Percentiles rank a stretch among this genome's conserved stretches.
Evolutionary conservation across 1,140 invertebrate genomes (phyloP).

Genomic region (Drosophila sp.): DNA sequence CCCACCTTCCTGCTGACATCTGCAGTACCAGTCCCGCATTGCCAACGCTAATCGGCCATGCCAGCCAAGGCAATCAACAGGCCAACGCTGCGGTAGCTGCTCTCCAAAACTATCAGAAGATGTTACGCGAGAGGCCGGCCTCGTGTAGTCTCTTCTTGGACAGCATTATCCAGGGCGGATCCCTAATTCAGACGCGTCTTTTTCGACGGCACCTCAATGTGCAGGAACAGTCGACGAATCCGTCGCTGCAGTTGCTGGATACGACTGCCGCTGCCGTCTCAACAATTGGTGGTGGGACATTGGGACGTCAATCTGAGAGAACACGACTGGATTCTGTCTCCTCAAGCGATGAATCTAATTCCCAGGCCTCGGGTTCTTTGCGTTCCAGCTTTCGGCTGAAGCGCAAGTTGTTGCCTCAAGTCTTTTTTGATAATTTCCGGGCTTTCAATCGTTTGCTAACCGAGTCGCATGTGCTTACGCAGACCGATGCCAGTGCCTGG

Average conservation of each 20-base stretch:
- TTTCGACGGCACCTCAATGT: slow-evolving; percentile 79
- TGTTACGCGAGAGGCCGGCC: slow-evolving; percentile 90
- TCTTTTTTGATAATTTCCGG: slow-evolving; percentile 82
- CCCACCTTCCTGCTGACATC: slow-evolving; percentile 92
- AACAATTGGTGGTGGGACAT: slow-evolving; percentile 11
- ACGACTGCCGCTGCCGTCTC: slow-evolving; percentile 31
- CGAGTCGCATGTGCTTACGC: slow-evolving; percentile 89
- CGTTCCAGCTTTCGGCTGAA: slow-evolving; percentile 77
- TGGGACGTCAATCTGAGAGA: slow-evolving; percentile 49
- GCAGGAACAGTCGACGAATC: slow-evolving; percentile 47
- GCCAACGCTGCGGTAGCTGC: slow-evolving; percentile 92
- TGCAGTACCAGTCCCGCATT: slow-evolving; percentile 92
- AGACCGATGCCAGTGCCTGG: slow-evolving; percentile 90
- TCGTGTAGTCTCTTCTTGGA: slow-evolving; percentile 93
- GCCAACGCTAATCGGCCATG: slow-evolving; percentile 90
- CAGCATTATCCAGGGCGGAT: slow-evolving; percentile 87
- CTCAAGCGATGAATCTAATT: slow-evolving; percentile 75
- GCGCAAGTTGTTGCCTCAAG: slow-evolving; percentile 69
- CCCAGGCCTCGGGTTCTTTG: slow-evolving; percentile 63
- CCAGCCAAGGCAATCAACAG: slow-evolving; percentile 89
- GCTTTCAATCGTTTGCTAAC: slow-evolving; percentile 87
- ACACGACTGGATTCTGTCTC: slow-evolving; percentile 74
- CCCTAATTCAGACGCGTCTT: slow-evolving; percentile 74
- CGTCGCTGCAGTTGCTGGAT: slow-evolving; percentile 49
- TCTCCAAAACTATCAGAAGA: slow-evolving; percentile 89